phyloP scores from a whole-genome alignment of 2,797 vertebrate genomes.

The Acanthornis magna region DNA sequence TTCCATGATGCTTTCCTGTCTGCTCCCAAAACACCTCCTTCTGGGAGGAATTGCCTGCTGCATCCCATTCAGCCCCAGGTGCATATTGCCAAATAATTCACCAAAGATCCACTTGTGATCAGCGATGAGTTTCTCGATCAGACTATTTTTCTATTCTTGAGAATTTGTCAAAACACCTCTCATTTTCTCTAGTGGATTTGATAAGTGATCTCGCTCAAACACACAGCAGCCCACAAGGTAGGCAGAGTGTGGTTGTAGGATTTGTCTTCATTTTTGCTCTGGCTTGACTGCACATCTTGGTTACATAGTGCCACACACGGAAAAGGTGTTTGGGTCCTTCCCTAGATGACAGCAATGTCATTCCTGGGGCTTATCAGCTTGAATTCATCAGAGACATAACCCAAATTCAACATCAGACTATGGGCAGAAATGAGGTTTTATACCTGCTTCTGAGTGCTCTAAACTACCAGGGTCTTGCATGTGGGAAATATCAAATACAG shows the following conservation, averaged over 20 bases:
- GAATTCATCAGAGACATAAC: neutral
- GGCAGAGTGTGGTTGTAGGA: neutral
- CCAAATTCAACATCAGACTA: neutral
- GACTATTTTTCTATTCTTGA: neutral
- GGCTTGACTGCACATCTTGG: neutral
- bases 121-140: neutral
- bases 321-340: neutral
- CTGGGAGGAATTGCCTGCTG: neutral
- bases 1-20: neutral
- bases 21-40: neutral
- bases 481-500: neutral
- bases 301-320: neutral
- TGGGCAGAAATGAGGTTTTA: neutral
- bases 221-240: neutral
- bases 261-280: neutral
- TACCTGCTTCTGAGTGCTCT: neutral
- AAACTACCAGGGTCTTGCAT: neutral
- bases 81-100: neutral
- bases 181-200: neutral
- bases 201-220: neutral
- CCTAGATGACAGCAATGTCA: neutral
- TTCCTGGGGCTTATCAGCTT: neutral
- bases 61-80: neutral
- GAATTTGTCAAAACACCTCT: neutral
- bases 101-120: neutral